A percentile compares a stretch with the other conserved stretches of the same genome.
Evolutionary conservation across 2,113 vertebrate genomes (phyloP).

Genomic region (Serinus canaria): DNA sequence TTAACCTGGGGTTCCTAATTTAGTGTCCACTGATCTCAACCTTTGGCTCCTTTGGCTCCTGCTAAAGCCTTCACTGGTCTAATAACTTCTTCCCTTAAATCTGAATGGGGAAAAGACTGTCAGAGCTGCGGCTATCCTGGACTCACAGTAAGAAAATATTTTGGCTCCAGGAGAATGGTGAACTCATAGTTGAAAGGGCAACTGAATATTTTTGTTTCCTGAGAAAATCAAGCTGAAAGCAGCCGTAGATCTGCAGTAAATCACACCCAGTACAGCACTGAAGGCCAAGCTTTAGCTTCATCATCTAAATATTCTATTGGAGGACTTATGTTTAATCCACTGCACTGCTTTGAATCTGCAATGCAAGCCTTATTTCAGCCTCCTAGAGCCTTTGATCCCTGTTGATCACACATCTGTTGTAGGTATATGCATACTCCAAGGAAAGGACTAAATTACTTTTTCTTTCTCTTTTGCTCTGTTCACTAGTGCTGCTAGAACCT

Average conservation of each 20-base stretch:
- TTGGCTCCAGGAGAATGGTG: not conserved
- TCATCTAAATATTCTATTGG: rapidly evolving
- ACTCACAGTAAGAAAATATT: not conserved
- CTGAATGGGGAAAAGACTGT: not conserved
- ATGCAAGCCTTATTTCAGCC: not conserved
- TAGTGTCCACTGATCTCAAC: not conserved
- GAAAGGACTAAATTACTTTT: not conserved
- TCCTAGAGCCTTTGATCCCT: not conserved
- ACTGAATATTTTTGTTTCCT: not conserved
- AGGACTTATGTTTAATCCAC: not conserved
- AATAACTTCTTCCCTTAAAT: not conserved
- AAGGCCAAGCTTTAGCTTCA: not conserved
- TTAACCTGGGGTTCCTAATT: not conserved
- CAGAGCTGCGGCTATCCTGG: not conserved
- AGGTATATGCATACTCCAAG: not conserved
- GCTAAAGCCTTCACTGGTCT: not conserved
- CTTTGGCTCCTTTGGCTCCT: not conserved
- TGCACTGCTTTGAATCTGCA: not conserved
- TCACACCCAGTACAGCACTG: not conserved
- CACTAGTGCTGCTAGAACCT: not conserved
- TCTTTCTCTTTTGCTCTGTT: not conserved
- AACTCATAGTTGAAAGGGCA: not conserved
- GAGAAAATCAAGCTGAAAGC: not conserved
- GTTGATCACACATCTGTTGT: not conserved
- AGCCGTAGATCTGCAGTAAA: not conserved